Evolutionary conservation across 2,888 invertebrate species (phyloP), one percentile per base, ranked within the genome.

Genomic region (Phorcus lineatus): DNA sequence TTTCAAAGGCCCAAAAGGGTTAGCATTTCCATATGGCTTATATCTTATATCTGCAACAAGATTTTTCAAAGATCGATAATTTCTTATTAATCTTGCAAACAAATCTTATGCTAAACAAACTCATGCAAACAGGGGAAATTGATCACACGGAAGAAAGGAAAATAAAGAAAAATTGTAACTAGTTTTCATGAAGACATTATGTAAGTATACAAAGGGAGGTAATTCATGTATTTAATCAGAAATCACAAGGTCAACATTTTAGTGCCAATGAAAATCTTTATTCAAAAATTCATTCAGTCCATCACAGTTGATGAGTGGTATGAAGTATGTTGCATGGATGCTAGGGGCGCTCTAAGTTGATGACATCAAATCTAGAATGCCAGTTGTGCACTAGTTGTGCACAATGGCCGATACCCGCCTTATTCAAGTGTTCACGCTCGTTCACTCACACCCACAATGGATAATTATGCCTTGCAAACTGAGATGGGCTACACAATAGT

Each of bases 211-310:
- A 28, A 62, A 62, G 62, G 62, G 74, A 47, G 53, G 47, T 74
- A 74, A 24, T 24, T 24, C 53, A 52, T 74, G 24, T 24, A 40
- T 28, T 11, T 31, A 70, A 22, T 53, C 62, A 40, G 55, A 74
- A 57, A 75, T 57, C 53, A 57, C 74, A 74, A 80, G 36, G 24
- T 66, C 57, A 74, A 47, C 22, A 57, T 40, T 53, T 13, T 57
- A 31, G 28, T 57, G 77, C 79, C 74, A 80, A 81, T 82, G 82
- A 82, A 82, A 82, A 77, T 77, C 74, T 82, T 82, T 82, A 80
- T 80, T 82, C 82, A 81, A 80, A 80, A 82, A 57, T 70, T 78
- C 70, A 78, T 80, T 80, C 82, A 82, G 77, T 82, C 80, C 80
- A 81, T 80, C 79, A 80, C 52, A 74, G 74, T 57, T 74, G 40